Evolutionary conservation across 92 coral and sea anemone species (phyloP), one percentile per base, ranked within the genome.

Genomic region (Blastomussa wellsi): DNA sequence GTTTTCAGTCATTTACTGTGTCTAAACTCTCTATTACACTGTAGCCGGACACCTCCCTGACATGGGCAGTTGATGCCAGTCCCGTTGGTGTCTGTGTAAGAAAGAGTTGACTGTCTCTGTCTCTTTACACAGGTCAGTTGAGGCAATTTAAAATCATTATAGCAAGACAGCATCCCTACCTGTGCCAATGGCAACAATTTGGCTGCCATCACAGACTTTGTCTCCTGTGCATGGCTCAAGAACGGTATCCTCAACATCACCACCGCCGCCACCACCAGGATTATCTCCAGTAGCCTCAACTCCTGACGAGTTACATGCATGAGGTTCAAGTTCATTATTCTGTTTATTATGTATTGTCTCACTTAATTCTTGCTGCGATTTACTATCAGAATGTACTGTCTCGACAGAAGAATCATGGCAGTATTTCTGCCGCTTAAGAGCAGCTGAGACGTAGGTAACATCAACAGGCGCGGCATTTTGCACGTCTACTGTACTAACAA

Each of bases 251-350:
- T 79, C 74, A 17, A 7, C n/a, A 4, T 6, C 24, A 28, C 26
- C 14, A 16, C 32, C 9, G 3, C 42, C 24, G 2, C 19, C 29
- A 42, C 26, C 14, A 17, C 22, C 76, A 66, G 16, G 64, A 4
- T 80, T 13, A 44, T 80, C 75, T 41, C 10, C 84, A 44, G 8
- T 22, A 44, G 52, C 62, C 35, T 31, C 76, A 42, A 29, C 84
- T 42, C 35, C 32, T 10, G 22, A 51, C 14, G 39, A 51, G 41
- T 53, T 77, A 48, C 68, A 52, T 14, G 29, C n/a, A 66, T 20
- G 75, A 31, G 57, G 64, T 36, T 37, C 72, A 59, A 31, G 39
- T 69, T 36, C 22, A 33, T 69, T 26, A 15, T 35, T 26, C 19
- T 36, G 37, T 1, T 4, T 44, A 44, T 3, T 44, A 44, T 44